These are phyloP conservation scores for Cheilosia impressa DNA, from an alignment of 2,888 invertebrate genomes.

Conservation along the genomic window DNA sequence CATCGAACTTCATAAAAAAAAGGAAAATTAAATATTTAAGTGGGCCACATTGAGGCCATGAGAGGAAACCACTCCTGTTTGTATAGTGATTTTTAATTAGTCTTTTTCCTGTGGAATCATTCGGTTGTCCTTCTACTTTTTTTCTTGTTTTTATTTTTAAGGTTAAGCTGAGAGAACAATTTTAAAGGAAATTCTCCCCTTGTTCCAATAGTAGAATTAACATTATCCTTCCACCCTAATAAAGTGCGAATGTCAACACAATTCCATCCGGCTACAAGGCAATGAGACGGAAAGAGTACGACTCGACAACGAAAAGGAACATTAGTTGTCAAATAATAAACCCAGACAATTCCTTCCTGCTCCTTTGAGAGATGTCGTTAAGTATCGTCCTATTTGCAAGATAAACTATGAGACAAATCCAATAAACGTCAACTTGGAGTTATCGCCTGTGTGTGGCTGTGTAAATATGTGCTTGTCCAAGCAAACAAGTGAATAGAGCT, in stretches of 20 bases:
- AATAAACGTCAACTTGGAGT: conserved; percentile 20
- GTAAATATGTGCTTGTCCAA: conserved; percentile 20
- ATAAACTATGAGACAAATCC: conserved; percentile 1
- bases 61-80: too few species aligned
- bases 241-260: conserved; percentile 12
- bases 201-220: not conserved
- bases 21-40: not conserved
- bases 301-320: not conserved
- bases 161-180: not conserved
- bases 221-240: not conserved
- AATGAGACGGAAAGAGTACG: not conserved
- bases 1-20: conserved; percentile 5
- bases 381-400: conserved; percentile 4
- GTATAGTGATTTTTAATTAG: not conserved
- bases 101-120: not conserved
- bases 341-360: not conserved
- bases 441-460: conserved; percentile 16
- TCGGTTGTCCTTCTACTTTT: not conserved
- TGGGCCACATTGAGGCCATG: not conserved
- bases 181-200: not conserved
- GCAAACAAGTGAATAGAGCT: conserved; percentile 32
- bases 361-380: not conserved
- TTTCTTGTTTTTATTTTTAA: not conserved
- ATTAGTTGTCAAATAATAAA: conserved; percentile 15
- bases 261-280: conserved; percentile 4